Conservation (phyloP, 2,888 invertebrate species). For the Lamproptera curius region DNA sequence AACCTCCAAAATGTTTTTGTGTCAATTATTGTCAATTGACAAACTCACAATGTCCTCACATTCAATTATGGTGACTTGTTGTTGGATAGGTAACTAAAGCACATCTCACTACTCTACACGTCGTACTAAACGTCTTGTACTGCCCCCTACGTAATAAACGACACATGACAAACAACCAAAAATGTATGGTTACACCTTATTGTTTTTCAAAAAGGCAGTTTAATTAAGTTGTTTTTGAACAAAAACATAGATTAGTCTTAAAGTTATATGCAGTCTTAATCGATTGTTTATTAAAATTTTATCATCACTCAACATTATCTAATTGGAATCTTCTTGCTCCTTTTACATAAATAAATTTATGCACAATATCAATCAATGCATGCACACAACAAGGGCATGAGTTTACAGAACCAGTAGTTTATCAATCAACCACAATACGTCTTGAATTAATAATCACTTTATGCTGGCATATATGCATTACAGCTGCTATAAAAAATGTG, state of each 20-base stretch:
- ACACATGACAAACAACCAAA: slow-evolving; percentile 16
- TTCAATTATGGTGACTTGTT: slow-evolving; percentile 41
- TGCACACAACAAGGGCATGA: too few species aligned
- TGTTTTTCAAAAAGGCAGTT: not conserved
- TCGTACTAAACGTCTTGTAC: slow-evolving; percentile 12
- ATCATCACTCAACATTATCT: not conserved
- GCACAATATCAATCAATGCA: too few species aligned
- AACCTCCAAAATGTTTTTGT: slow-evolving; percentile 49
- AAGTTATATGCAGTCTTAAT: too few species aligned
- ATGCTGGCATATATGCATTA: too few species aligned
- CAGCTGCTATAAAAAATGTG: too few species aligned
- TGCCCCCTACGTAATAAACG: slow-evolving; percentile 20
- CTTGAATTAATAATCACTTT: too few species aligned
- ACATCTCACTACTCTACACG: slow-evolving; percentile 18
- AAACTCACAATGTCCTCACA: slow-evolving; percentile 43
- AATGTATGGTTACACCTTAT: slow-evolving; percentile 11
- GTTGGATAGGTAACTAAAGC: slow-evolving; percentile 24
- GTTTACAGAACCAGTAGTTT: too few species aligned
- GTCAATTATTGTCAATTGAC: slow-evolving; percentile 59
- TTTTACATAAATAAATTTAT: slow-evolving; percentile 2
- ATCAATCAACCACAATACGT: too few species aligned
- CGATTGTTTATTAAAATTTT: too few species aligned
- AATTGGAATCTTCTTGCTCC: not conserved
- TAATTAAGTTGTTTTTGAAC: too few species aligned
- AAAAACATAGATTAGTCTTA: too few species aligned